Percentiles rank a stretch among this genome's conserved stretches.
Evolutionary conservation across 2,797 vertebrate genomes (phyloP).

Genomic region (Danio jaintianensis): DNA sequence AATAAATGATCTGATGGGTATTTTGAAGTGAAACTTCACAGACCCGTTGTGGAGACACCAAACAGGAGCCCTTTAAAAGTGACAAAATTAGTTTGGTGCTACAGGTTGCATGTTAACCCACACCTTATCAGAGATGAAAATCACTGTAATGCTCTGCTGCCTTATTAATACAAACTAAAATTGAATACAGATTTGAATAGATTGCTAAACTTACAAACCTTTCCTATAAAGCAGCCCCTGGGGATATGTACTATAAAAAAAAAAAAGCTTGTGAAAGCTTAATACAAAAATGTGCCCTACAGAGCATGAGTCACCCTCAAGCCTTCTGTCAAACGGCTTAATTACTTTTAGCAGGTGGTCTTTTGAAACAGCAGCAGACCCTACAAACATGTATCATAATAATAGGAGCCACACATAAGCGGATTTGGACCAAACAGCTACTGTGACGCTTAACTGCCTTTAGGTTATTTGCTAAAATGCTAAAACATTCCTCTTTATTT

Average conservation of each 20-base stretch:
- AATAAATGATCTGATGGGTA: too few relatives aligned
- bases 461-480: slow-evolving; percentile 2
- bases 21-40: too few relatives aligned
- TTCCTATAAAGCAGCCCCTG: neutral
- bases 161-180: neutral
- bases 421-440: neutral
- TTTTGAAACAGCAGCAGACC: slow-evolving; percentile 32
- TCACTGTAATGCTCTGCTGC: neutral
- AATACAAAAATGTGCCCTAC: slow-evolving; percentile 32
- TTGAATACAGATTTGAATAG: neutral
- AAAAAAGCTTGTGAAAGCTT: slow-evolving; percentile 39
- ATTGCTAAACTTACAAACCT: neutral
- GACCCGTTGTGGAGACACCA: too few relatives aligned
- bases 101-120: neutral
- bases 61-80: too few relatives aligned
- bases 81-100: too few relatives aligned
- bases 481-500: slow-evolving; percentile 5
- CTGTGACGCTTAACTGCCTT: neutral
- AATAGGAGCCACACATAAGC: slow-evolving; percentile 6
- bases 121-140: neutral
- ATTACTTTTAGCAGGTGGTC: slow-evolving; percentile 59
- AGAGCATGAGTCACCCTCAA: slow-evolving; percentile 40
- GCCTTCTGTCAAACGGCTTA: slow-evolving; percentile 52
- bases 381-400: neutral
- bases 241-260: neutral